A percentile compares a stretch with the other conserved stretches of the same genome.
Conservation (phyloP, 2,113 vertebrate species). For the Hypomesus transpacificus region DNA sequence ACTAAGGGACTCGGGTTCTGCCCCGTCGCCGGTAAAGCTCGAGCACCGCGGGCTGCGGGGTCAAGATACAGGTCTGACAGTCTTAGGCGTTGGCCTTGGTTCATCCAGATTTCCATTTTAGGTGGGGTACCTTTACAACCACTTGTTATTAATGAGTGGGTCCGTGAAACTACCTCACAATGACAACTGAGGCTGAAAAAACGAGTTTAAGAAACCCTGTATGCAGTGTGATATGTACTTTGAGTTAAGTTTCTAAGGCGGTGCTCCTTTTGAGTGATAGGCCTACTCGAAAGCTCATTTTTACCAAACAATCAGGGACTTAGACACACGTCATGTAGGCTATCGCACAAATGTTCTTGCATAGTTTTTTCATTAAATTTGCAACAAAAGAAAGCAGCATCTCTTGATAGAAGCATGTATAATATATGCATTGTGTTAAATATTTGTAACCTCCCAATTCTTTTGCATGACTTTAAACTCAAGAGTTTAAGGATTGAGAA, state of each 20-base stretch:
- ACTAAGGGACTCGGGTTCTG: conserved; percentile 52
- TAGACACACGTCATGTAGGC: too few relatives aligned
- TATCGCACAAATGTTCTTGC: too few relatives aligned
- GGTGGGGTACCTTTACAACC: conserved; percentile 52
- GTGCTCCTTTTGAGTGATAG: conserved; percentile 1
- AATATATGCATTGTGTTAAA: too few relatives aligned
- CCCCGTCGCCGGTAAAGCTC: conserved; percentile 57
- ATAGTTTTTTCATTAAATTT: too few relatives aligned
- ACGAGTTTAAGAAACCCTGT: conserved; percentile 13
- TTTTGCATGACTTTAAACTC: too few relatives aligned
- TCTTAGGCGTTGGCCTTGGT: conserved; percentile 71
- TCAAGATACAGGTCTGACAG: conserved; percentile 68
- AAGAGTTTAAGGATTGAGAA: too few relatives aligned
- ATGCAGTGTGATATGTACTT: not conserved
- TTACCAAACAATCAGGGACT: too few relatives aligned
- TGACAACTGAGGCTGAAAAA: conserved; percentile 24
- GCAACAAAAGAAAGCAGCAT: too few relatives aligned
- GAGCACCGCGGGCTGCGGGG: conserved; percentile 68
- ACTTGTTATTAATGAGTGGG: conserved; percentile 72
- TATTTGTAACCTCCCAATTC: too few relatives aligned
- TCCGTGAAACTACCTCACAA: conserved; percentile 55
- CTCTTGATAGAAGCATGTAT: too few relatives aligned
- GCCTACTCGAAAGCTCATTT: too few relatives aligned
- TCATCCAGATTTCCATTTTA: conserved; percentile 75
- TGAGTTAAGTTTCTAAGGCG: not conserved